A percentile compares a stretch with the other conserved stretches of the same genome.
Conservation (phyloP, 2,888 invertebrate species). For the Adineta ricciae region DNA sequence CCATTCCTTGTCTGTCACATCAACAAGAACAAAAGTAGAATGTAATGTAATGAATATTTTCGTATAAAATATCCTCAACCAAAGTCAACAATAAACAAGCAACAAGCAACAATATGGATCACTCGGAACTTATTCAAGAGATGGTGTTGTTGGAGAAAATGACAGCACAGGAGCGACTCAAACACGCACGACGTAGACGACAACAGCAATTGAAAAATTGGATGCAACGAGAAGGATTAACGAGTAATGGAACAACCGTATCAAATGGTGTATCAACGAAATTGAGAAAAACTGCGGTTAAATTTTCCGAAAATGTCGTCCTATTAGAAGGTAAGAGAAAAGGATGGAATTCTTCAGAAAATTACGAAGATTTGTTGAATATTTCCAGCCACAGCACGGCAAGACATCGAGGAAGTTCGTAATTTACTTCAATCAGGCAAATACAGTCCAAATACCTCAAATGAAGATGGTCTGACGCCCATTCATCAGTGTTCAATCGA, state of each 20-base stretch:
- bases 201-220: slow-evolving; percentile 75
- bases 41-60: not conserved
- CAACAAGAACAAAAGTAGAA: not conserved
- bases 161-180: slow-evolving; percentile 76
- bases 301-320: slow-evolving; percentile 30
- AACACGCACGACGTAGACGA: slow-evolving; percentile 72
- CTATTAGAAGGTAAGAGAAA: slow-evolving; percentile 52
- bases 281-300: not conserved
- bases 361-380: not conserved
- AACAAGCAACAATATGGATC: slow-evolving; percentile 46
- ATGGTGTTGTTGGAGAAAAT: slow-evolving; percentile 89
- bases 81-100: not conserved
- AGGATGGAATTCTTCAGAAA: not conserved
- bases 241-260: slow-evolving; percentile 49
- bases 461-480: slow-evolving; percentile 95
- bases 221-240: slow-evolving; percentile 48
- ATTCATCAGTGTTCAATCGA: slow-evolving; percentile 98
- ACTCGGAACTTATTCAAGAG: slow-evolving; percentile 82
- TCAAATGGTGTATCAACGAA: slow-evolving; percentile 27
- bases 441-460: slow-evolving; percentile 90
- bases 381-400: slow-evolving; percentile 54
- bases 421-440: slow-evolving; percentile 50
- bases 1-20: not conserved
- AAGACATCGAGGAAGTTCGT: slow-evolving; percentile 89
- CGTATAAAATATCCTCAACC: not conserved